Conservation (phyloP, 1,140 invertebrate species). For the Elysia chlorotica region DNA sequence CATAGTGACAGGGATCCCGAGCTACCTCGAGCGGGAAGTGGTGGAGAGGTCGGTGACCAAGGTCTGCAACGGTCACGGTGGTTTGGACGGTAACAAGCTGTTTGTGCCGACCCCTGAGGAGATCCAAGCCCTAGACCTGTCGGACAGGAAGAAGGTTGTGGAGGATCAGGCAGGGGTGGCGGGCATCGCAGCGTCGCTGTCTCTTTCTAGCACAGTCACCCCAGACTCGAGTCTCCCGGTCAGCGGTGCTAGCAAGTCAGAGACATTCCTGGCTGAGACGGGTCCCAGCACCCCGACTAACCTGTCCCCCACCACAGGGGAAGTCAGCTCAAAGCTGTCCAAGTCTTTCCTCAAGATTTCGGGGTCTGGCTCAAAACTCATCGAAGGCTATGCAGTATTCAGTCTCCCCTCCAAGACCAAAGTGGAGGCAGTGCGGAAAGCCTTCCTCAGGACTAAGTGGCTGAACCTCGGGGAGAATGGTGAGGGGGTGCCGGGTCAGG, state of each 20-base stretch:
- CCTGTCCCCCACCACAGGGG: constrained; percentile 4
- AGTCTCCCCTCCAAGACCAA: constrained; percentile 52
- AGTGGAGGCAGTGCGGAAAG: constrained; percentile 48
- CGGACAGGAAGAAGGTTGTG: background rate
- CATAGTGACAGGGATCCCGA: constrained; percentile 55
- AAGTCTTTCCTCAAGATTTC: too few species aligned
- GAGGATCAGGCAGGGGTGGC: background rate
- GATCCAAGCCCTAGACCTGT: background rate
- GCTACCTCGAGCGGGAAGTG: constrained; percentile 30
- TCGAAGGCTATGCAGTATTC: constrained; percentile 53
- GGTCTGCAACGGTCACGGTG: constrained; percentile 48
- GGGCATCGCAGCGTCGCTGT: background rate
- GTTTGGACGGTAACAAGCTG: constrained; percentile 49
- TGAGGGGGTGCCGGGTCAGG: too few species aligned
- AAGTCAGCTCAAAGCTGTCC: constrained; percentile 10
- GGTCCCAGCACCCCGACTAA: background rate
- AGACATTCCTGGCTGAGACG: background rate
- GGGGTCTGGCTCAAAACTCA: constrained; percentile 10
- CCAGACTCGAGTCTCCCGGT: background rate
- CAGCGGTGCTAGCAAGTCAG: background rate
- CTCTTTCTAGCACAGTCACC: background rate
- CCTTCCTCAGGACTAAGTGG: constrained; percentile 32
- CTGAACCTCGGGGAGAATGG: constrained; percentile 15
- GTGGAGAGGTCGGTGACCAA: constrained; percentile 43
- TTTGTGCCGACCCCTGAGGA: constrained; percentile 37